Evolutionary conservation across 1,140 invertebrate species (phyloP).

Genomic region (Gonatopus flavifemur): DNA sequence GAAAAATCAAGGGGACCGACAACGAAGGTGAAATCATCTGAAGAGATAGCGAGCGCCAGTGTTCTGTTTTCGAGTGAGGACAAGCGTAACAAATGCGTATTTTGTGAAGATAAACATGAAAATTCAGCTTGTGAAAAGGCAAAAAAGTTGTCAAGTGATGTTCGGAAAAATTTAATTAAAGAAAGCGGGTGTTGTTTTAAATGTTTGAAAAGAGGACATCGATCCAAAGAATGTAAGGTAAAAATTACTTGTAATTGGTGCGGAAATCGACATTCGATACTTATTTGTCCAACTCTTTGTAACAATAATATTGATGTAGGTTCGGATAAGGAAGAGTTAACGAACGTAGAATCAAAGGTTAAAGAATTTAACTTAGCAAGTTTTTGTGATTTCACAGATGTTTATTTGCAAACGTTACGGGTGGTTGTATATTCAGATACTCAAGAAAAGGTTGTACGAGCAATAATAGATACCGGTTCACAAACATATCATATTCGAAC

Average conservation of each 20-base stretch:
- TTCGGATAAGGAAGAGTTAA: slow-evolving; percentile 1
- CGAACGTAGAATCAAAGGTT: not conserved
- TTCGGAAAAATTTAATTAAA: slow-evolving; percentile 9
- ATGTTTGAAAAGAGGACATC: slow-evolving; percentile 9
- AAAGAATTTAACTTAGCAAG: slow-evolving; percentile 16
- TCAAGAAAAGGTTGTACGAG: slow-evolving; percentile 15
- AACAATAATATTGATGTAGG: not conserved
- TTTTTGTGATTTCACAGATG: slow-evolving; percentile 15
- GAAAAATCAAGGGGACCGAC: not conserved
- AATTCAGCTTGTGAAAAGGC: not conserved
- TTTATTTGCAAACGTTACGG: slow-evolving; percentile 23
- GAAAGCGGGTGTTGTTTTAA: slow-evolving; percentile 14
- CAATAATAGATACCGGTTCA: slow-evolving; percentile 21
- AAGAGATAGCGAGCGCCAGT: slow-evolving; percentile 4
- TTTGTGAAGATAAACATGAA: not conserved
- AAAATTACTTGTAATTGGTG: slow-evolving; percentile 13
- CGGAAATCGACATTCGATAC: slow-evolving; percentile 10
- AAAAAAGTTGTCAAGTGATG: not conserved
- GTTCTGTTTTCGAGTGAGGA: not conserved
- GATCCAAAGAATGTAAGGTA: slow-evolving; percentile 1
- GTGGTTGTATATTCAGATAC: slow-evolving; percentile 19
- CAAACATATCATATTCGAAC: slow-evolving; percentile 26
- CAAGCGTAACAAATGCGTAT: not conserved
- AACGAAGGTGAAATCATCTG: not conserved
- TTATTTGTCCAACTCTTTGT: slow-evolving; percentile 12